These are phyloP conservation scores for Rhabdomys pumilio DNA, from an alignment of 2,797 vertebrate genomes.

Conservation along the genomic window DNA sequence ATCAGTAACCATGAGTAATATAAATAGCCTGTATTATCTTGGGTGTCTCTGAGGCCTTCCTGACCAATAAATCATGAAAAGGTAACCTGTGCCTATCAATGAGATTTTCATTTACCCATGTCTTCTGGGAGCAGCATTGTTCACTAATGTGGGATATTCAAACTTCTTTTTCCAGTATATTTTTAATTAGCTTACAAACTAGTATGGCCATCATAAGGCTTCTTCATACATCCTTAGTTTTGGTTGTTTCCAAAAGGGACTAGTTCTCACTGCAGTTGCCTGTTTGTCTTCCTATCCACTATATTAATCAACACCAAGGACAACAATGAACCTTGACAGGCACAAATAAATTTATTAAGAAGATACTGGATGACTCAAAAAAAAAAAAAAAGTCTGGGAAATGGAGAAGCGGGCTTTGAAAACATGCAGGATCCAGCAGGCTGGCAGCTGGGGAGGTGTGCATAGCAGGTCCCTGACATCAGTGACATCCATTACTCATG, in stretches of 20 bases:
- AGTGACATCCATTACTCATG: background rate
- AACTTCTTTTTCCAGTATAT: background rate
- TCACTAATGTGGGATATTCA: background rate
- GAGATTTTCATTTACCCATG: background rate
- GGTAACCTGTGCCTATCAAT: background rate
- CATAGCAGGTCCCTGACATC: background rate
- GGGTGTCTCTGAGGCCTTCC: background rate
- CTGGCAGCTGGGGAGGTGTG: constrained; percentile 42
- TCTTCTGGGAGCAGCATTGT: background rate
- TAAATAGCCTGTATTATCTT: background rate
- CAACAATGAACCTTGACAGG: background rate
- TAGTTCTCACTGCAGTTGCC: background rate
- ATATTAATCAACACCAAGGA: constrained; percentile 23
- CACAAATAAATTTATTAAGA: constrained; percentile 63
- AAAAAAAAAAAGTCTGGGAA: constrained; percentile 21
- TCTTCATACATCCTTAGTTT: background rate
- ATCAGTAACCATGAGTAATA: background rate
- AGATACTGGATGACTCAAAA: constrained; percentile 51
- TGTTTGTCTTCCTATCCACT: background rate
- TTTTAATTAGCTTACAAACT: background rate
- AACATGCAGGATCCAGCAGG: background rate
- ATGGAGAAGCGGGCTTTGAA: constrained; percentile 39
- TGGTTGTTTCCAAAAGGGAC: background rate
- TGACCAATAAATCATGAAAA: background rate
- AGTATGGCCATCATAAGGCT: background rate